Evolutionary conservation across 2,113 vertebrate genomes (phyloP).

Genomic region (Megalops atlanticus): DNA sequence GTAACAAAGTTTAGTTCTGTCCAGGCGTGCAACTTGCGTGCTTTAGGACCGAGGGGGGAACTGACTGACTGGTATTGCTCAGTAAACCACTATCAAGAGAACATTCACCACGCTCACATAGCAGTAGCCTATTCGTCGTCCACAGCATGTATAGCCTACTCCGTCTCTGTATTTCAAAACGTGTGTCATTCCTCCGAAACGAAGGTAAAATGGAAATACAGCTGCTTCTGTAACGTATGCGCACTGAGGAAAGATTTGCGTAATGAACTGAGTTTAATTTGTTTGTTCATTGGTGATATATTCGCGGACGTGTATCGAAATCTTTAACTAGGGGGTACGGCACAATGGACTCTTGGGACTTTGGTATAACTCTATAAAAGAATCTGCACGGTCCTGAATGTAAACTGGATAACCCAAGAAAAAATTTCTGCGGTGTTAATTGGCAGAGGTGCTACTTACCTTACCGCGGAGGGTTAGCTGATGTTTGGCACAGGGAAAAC

Average conservation of each 20-base stretch:
- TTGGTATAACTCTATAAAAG: constrained; percentile 21
- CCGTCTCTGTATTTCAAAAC: background rate
- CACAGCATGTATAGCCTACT: background rate
- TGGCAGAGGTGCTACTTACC: background rate
- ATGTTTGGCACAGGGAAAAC: constrained; percentile 24
- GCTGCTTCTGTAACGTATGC: background rate
- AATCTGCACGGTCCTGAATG: background rate
- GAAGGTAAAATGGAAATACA: background rate
- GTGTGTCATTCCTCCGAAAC: background rate
- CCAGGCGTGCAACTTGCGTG: background rate
- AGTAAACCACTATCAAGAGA: constrained; percentile 22
- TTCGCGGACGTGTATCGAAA: background rate
- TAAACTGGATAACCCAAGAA: constrained; percentile 9
- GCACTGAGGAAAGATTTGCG: background rate
- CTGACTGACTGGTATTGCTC: constrained; percentile 14
- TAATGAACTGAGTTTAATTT: background rate
- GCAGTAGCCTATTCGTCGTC: background rate
- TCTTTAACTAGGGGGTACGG: background rate
- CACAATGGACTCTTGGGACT: constrained; percentile 13
- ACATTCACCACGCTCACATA: constrained; percentile 22
- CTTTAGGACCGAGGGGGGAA: constrained; percentile 51
- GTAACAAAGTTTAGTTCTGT: background rate
- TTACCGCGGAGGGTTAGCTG: background rate
- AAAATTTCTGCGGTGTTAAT: background rate
- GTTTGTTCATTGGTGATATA: background rate